Evolutionary conservation across 2,888 invertebrate genomes (phyloP).

Genomic region (Euzetes globulus): DNA sequence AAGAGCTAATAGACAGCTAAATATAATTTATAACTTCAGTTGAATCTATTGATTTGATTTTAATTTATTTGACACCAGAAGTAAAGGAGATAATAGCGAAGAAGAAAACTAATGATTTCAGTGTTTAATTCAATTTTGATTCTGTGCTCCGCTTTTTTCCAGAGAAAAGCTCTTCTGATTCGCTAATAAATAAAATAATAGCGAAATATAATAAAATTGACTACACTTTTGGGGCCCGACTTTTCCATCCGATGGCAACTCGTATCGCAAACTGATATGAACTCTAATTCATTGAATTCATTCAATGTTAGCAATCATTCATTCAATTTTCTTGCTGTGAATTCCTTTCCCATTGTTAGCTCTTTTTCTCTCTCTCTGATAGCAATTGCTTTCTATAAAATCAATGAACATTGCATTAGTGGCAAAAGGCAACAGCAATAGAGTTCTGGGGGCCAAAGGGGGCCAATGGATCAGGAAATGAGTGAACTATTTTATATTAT

Average conservation of each 20-base stretch:
- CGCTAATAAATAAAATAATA: neutral
- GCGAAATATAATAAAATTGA: neutral
- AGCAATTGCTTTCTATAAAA: neutral
- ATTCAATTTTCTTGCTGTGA: conserved; percentile 3
- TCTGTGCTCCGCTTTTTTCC: neutral
- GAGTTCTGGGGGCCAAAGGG: no score
- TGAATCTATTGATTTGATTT: neutral
- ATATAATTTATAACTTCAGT: neutral
- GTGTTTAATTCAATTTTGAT: neutral
- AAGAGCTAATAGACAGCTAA: neutral
- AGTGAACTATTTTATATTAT: neutral
- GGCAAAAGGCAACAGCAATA: neutral
- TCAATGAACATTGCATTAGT: neutral
- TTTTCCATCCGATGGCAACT: neutral
- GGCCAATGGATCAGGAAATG: conserved; percentile 6
- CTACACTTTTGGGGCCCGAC: neutral
- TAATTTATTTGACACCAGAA: neutral
- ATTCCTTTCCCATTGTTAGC: conserved; percentile 1
- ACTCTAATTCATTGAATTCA: neutral
- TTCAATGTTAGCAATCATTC: neutral
- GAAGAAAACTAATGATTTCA: neutral
- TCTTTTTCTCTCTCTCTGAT: neutral
- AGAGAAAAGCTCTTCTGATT: neutral
- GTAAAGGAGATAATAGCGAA: neutral
- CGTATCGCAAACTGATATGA: neutral